Evolutionary conservation across 2,113 vertebrate genomes (phyloP).

Genomic region (Puma concolor): DNA sequence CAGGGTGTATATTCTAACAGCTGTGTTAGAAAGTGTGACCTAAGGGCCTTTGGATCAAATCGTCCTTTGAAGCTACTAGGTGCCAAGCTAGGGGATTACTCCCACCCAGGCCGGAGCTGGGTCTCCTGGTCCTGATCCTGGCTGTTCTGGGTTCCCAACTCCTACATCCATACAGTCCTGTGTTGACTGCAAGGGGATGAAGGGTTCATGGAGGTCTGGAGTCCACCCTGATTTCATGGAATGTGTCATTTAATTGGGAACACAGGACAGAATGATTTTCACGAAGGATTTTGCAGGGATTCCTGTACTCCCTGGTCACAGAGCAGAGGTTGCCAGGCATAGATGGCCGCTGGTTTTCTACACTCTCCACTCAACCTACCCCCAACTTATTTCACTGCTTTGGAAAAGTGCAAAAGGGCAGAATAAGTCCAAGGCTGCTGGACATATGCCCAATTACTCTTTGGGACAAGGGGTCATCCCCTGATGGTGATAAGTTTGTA

Average conservation of each 20-base stretch:
- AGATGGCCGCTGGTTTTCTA: neutral
- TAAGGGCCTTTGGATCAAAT: constrained; percentile 3
- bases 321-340: neutral
- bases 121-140: neutral
- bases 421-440: neutral
- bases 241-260: neutral
- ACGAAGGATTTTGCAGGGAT: neutral
- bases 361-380: neutral
- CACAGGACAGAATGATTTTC: neutral
- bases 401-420: neutral
- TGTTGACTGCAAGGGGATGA: neutral
- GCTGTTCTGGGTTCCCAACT: neutral
- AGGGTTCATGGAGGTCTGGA: neutral
- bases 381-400: neutral
- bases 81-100: constrained; percentile 62
- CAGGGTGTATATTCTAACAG: constrained; percentile 50
- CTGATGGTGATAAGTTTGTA: neutral
- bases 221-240: neutral
- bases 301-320: neutral
- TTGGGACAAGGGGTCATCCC: neutral
- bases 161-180: neutral
- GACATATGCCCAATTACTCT: neutral
- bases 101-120: neutral
- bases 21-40: constrained; percentile 47
- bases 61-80: constrained; percentile 57